phyloP scores from a whole-genome alignment of 2,797 vertebrate genomes.

The Cirrhinus molitorella region DNA sequence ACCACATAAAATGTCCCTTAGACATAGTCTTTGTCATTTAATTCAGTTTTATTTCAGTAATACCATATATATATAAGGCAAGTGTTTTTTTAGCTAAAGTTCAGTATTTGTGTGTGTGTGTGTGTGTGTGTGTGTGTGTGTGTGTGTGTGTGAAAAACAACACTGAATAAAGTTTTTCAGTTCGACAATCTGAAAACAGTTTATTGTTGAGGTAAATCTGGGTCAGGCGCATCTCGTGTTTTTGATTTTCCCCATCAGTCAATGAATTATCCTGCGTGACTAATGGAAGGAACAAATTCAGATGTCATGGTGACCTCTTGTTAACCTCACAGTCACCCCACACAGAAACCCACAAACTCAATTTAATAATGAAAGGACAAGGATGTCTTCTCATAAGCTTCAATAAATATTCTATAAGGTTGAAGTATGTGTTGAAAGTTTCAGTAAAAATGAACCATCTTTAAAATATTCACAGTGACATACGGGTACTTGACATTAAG shows the following conservation, averaged over 20 bases:
- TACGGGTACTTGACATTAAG: neutral
- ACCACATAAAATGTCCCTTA: neutral
- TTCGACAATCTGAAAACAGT: constrained; percentile 4
- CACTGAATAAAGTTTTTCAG: neutral
- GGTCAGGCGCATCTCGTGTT: constrained; percentile 76
- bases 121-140: too few species aligned
- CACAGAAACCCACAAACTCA: neutral
- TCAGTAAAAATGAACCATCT: neutral
- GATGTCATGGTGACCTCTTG: constrained; percentile 1
- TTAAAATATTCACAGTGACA: neutral
- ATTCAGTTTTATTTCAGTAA: neutral
- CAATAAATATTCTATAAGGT: neutral
- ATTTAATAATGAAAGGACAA: neutral
- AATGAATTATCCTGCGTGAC: constrained; percentile 61
- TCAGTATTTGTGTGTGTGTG: too few species aligned
- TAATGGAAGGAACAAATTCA: constrained; percentile 42
- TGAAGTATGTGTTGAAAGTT: neutral
- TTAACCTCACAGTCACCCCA: constrained; percentile 2
- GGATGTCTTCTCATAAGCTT: neutral
- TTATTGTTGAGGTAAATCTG: constrained; percentile 37
- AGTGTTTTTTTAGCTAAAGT: neutral
- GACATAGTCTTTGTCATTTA: neutral
- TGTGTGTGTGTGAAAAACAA: neutral
- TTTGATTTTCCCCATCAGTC: constrained; percentile 70
- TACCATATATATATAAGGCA: neutral